phyloP scores from a whole-genome alignment of 2,113 vertebrate genomes.

The Myiozetetes cayanensis region DNA sequence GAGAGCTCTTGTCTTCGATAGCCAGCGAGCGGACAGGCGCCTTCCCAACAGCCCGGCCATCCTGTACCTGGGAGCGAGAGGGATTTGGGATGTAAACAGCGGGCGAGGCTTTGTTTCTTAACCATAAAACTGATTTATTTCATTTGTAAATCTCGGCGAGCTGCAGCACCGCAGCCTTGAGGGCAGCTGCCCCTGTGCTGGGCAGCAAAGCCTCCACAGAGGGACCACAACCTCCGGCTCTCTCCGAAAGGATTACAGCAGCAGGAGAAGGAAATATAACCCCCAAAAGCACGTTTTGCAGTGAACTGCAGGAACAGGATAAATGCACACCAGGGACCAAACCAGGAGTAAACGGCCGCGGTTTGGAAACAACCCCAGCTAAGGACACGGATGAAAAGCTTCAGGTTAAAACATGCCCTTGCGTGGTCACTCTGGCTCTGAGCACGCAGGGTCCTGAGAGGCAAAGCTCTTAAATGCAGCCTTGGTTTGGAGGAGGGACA shows the following conservation, averaged over 20 bases:
- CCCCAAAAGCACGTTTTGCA: neutral
- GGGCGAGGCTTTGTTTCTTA: neutral
- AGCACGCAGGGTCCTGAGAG: fast-evolving
- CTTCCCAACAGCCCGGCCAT: neutral
- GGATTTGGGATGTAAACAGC: neutral
- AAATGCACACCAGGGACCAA: neutral
- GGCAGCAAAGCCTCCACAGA: neutral
- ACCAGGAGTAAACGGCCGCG: neutral
- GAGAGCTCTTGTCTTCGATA: neutral
- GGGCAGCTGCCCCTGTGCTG: neutral
- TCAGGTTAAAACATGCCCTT: fast-evolving
- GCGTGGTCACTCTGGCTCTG: fast-evolving
- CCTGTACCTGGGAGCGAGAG: neutral
- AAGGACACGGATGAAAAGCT: neutral
- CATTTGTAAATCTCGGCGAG: neutral
- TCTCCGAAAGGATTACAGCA: neutral
- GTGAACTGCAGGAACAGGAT: neutral
- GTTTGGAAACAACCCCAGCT: neutral
- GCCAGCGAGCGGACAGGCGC: neutral
- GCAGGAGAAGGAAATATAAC: neutral
- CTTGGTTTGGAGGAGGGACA: neutral
- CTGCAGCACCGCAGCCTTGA: neutral
- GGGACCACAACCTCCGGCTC: neutral
- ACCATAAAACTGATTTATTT: neutral
- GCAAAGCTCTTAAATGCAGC: neutral